These are phyloP conservation scores for Ganaspis sp. DNA, from an alignment of 1,140 invertebrate genomes.

Conservation along the genomic window DNA sequence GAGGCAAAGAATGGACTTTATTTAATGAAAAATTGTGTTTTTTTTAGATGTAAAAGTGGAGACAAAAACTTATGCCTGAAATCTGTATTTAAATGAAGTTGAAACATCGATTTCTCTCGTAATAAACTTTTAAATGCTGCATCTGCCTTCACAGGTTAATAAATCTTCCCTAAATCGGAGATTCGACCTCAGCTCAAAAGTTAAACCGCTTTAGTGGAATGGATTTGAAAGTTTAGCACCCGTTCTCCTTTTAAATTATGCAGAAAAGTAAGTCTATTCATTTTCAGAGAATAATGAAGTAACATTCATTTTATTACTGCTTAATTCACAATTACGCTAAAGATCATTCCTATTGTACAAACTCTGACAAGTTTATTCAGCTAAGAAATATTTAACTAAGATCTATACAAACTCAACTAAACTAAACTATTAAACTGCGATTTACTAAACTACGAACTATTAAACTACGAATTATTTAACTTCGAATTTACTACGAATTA, in stretches of 20 bases:
- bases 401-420: too few relatives aligned
- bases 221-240: not conserved
- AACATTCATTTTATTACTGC: not conserved
- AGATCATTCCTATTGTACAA: too few relatives aligned
- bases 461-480: too few relatives aligned
- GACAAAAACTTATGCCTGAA: not conserved
- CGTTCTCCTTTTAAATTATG: slow-evolving; percentile 4
- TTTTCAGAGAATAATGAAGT: slow-evolving; percentile 1
- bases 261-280: slow-evolving; percentile 16
- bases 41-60: too few relatives aligned
- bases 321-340: not conserved
- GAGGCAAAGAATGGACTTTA: too few relatives aligned
- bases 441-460: too few relatives aligned
- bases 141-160: slow-evolving; percentile 16
- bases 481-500: too few relatives aligned
- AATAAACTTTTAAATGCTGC: not conserved
- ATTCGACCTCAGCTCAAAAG: slow-evolving; percentile 15
- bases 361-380: too few relatives aligned
- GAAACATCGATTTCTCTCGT: not conserved
- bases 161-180: not conserved
- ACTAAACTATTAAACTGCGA: too few relatives aligned
- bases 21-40: too few relatives aligned
- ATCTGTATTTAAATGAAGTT: not conserved
- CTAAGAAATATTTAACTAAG: too few relatives aligned
- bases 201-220: not conserved